phyloP scores from a whole-genome alignment of 2,888 invertebrate species.

The Drosophila prostipennis region DNA sequence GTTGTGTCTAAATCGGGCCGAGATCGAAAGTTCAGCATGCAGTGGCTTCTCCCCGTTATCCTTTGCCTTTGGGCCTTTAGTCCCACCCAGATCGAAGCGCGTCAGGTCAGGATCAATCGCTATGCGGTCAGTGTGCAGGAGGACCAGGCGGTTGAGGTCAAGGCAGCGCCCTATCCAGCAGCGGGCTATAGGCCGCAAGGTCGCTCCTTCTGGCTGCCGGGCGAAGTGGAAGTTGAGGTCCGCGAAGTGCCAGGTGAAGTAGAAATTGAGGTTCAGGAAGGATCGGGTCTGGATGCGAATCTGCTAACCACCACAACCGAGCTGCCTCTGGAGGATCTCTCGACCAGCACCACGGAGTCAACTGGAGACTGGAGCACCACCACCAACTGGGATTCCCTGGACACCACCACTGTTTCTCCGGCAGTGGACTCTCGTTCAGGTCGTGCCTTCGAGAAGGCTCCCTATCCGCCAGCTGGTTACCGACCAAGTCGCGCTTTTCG shows the following conservation, averaged over 20 bases:
- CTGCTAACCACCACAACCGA: conserved; percentile 66
- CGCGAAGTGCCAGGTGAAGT: conserved; percentile 37
- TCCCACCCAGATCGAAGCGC: conserved; percentile 43
- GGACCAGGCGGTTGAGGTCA: conserved; percentile 63
- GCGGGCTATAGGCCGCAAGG: conserved; percentile 72
- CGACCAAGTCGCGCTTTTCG: conserved; percentile 74
- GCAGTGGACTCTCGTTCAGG: conserved; percentile 36
- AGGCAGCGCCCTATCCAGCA: conserved; percentile 66
- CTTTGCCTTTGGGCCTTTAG: conserved; percentile 47
- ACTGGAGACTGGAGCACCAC: conserved; percentile 55
- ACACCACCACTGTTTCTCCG: conserved; percentile 31
- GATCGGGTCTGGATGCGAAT: conserved; percentile 37
- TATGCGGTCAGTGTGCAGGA: conserved; percentile 69
- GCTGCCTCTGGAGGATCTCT: conserved; percentile 31
- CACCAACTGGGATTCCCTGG: conserved; percentile 36
- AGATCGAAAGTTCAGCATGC: conserved; percentile 51
- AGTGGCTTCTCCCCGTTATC: conserved; percentile 38
- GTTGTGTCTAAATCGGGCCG: conserved; percentile 48
- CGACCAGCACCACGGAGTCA: conserved; percentile 59
- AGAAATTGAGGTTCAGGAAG: conserved; percentile 8
- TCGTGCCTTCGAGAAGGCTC: conserved; percentile 49
- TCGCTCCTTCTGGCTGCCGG: conserved; percentile 70
- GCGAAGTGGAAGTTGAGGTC: conserved; percentile 38
- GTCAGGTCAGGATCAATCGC: conserved; percentile 78
- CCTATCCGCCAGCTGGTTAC: conserved; percentile 78